A percentile compares a stretch with the other conserved stretches of the same genome.
phyloP scores from a whole-genome alignment of 2,888 invertebrate genomes.

The Norana najaformis region DNA sequence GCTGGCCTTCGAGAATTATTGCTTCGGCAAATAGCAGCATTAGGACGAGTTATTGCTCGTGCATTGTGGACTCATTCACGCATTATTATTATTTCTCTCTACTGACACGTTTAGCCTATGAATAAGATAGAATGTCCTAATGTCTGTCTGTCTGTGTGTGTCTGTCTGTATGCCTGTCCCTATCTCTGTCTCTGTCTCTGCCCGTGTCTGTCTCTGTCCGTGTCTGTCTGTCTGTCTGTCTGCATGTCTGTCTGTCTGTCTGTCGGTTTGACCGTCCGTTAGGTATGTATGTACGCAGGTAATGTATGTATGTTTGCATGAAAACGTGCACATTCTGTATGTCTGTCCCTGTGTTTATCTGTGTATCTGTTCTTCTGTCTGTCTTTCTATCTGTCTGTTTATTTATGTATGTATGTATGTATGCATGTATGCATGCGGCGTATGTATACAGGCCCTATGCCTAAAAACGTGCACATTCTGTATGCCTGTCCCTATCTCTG shows the following conservation, averaged over 20 bases:
- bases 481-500: background rate
- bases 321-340: background rate
- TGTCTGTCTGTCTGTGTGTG: too few species aligned
- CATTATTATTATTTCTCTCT: background rate
- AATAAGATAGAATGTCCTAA: background rate
- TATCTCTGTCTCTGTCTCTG: background rate
- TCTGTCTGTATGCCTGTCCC: too few species aligned
- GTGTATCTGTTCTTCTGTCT: background rate
- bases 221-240: too few species aligned
- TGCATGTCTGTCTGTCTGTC: too few species aligned
- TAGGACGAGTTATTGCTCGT: background rate
- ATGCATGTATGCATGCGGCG: too few species aligned
- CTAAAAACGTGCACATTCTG: background rate
- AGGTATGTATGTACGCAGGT: too few species aligned
- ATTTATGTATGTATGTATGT: background rate
- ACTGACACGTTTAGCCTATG: background rate
- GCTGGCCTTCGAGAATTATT: background rate
- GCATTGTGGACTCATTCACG: background rate
- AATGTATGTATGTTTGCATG: too few species aligned
- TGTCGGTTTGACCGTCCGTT: too few species aligned
- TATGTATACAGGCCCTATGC: too few species aligned
- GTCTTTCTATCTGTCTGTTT: background rate
- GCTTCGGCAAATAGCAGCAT: constrained; percentile 13
- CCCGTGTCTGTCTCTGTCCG: background rate
- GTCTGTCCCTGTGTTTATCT: constrained; percentile 13